Percentiles rank a stretch among this genome's conserved stretches.
Evolutionary conservation across 2,888 invertebrate species (phyloP).

Genomic region (Cabera pusaria): DNA sequence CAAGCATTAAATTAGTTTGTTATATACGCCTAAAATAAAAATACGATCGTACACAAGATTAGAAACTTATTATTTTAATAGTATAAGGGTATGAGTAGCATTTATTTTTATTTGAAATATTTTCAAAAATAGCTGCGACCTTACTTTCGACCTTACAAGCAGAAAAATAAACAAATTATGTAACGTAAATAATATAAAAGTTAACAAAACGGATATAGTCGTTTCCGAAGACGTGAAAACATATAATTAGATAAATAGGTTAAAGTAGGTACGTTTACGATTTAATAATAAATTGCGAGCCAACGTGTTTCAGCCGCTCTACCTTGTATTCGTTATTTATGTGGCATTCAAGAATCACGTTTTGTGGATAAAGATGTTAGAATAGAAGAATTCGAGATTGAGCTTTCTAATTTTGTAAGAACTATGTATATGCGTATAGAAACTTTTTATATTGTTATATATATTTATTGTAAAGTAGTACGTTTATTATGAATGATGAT

Average conservation of each 20-base stretch:
- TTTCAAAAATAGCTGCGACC: constrained; percentile 10
- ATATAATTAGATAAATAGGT: constrained; percentile 43
- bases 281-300: constrained; percentile 34
- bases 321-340: constrained; percentile 19
- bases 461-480: no score
- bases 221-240: constrained; percentile 21
- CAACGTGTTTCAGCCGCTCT: constrained; percentile 6
- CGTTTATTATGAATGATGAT: no score
- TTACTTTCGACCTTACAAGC: constrained; percentile 15
- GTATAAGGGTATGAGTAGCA: no score
- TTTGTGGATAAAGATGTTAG: constrained; percentile 3
- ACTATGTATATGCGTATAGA: no score
- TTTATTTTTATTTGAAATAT: no score
- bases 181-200: constrained; percentile 27
- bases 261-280: constrained; percentile 41
- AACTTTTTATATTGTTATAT: no score
- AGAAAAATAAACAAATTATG: constrained; percentile 21
- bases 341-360: constrained; percentile 8
- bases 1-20: not conserved
- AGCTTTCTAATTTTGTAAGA: no score
- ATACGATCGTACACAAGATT: not conserved
- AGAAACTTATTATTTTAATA: not conserved
- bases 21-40: not conserved
- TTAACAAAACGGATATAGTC: constrained; percentile 24
- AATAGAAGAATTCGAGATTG: no score